These are phyloP conservation scores for Aleiodes alternator DNA, from an alignment of 2,888 invertebrate genomes.

Conservation along the genomic window DNA sequence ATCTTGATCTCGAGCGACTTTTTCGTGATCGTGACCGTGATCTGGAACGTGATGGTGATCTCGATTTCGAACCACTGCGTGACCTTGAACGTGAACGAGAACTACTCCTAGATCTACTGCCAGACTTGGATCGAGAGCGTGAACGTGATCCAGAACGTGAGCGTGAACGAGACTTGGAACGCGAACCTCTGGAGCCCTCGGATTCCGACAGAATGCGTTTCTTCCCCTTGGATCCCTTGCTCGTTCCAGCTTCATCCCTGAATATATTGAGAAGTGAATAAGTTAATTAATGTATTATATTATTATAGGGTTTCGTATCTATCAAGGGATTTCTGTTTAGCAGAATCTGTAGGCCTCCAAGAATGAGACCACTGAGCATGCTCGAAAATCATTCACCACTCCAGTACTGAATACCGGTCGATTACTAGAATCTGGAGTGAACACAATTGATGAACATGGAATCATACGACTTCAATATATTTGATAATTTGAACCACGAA, in stretches of 20 bases:
- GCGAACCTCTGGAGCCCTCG: conserved; percentile 28
- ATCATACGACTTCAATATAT: too few relatives aligned
- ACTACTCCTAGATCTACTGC: conserved; percentile 56
- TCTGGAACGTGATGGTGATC: conserved; percentile 72
- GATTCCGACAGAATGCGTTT: conserved; percentile 24
- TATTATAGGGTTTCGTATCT: not conserved
- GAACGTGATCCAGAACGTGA: conserved; percentile 73
- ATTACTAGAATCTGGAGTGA: conserved; percentile 4
- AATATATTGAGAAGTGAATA: conserved; percentile 52
- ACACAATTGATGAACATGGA: not conserved
- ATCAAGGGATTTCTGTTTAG: too few relatives aligned
- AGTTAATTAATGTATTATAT: not conserved
- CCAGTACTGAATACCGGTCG: not conserved
- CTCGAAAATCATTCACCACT: too few relatives aligned
- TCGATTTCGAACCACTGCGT: conserved; percentile 65
- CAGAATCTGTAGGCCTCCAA: too few relatives aligned
- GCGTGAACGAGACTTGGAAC: conserved; percentile 69
- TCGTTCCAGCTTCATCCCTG: conserved; percentile 75
- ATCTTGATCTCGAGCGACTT: conserved; percentile 66
- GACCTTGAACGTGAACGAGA: conserved; percentile 65
- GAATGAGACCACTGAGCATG: too few relatives aligned
- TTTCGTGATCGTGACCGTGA: conserved; percentile 64
- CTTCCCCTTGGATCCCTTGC: conserved; percentile 64
- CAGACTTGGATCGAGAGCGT: conserved; percentile 65
- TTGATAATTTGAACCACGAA: not conserved